Percentiles rank a stretch among this genome's conserved stretches.
Evolutionary conservation across 2,888 invertebrate genomes (phyloP).

Genomic region (Aelia acuminata): DNA sequence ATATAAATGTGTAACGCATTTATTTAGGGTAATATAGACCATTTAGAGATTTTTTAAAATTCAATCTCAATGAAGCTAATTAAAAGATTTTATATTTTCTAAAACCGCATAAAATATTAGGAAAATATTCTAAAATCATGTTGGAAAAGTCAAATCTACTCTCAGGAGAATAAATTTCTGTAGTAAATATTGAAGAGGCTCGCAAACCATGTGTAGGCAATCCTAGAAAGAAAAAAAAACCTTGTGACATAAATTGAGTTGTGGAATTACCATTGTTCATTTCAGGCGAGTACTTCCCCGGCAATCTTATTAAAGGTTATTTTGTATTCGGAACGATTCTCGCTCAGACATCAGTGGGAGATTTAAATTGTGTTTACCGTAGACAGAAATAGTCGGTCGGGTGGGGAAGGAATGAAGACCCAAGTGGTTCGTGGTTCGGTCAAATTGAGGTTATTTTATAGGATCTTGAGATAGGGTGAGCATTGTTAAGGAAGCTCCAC

Average conservation of each 20-base stretch:
- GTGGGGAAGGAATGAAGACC: neutral
- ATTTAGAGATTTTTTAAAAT: neutral
- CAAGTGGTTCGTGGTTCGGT: slow-evolving; percentile 42
- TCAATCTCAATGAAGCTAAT: neutral
- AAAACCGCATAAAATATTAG: neutral
- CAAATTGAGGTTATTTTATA: slow-evolving; percentile 56
- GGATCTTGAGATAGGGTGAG: slow-evolving; percentile 19
- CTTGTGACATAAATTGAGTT: neutral
- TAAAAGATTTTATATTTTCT: neutral
- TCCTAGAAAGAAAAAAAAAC: neutral
- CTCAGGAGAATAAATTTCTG: neutral
- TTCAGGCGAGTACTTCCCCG: neutral
- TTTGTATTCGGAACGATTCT: neutral
- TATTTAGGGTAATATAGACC: neutral
- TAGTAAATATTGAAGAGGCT: neutral
- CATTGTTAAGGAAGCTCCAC: slow-evolving; percentile 31
- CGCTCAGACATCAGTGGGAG: neutral
- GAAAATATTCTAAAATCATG: neutral
- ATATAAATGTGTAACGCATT: too few species aligned
- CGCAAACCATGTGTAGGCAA: neutral
- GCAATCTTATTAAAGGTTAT: slow-evolving; percentile 6
- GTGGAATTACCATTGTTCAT: neutral
- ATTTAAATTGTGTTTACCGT: slow-evolving; percentile 23
- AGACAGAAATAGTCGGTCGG: neutral
- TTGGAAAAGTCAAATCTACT: neutral